phyloP scores from a whole-genome alignment of 2,113 vertebrate genomes.

The Poecile atricapillus region DNA sequence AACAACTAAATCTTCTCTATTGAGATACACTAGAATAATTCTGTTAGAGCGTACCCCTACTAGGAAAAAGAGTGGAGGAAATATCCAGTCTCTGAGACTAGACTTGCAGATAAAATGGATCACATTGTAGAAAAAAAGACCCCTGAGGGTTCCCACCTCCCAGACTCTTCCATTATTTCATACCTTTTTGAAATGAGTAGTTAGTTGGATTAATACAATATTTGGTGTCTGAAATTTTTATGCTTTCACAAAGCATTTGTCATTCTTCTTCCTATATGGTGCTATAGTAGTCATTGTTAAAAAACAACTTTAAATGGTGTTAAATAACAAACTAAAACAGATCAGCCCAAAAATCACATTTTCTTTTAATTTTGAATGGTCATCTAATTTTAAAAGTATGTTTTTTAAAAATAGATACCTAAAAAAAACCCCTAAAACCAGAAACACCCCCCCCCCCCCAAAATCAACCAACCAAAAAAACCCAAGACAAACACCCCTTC shows the following conservation, averaged over 20 bases:
- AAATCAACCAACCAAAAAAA: background rate
- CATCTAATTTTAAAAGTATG: slow-evolving; percentile 1
- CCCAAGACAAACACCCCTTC: fast-evolving
- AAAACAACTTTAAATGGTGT: background rate
- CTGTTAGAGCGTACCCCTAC: background rate
- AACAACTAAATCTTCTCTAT: background rate
- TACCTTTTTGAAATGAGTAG: background rate
- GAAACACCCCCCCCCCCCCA: no score
- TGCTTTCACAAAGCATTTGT: background rate
- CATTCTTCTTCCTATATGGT: background rate
- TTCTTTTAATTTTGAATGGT: slow-evolving; percentile 8
- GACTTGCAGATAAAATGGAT: background rate
- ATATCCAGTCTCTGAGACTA: background rate
- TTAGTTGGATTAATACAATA: background rate
- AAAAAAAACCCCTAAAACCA: background rate
- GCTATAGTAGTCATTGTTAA: background rate
- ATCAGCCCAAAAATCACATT: background rate
- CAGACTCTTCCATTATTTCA: background rate
- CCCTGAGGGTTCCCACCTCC: fast-evolving
- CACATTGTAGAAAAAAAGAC: background rate
- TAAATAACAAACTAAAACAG: background rate
- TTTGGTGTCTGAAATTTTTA: background rate
- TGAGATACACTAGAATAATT: background rate
- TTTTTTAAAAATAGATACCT: background rate
- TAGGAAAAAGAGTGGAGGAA: background rate